These are phyloP conservation scores for Pseudomyrmex gracilis DNA, from an alignment of 1,140 invertebrate genomes.

Conservation along the genomic window DNA sequence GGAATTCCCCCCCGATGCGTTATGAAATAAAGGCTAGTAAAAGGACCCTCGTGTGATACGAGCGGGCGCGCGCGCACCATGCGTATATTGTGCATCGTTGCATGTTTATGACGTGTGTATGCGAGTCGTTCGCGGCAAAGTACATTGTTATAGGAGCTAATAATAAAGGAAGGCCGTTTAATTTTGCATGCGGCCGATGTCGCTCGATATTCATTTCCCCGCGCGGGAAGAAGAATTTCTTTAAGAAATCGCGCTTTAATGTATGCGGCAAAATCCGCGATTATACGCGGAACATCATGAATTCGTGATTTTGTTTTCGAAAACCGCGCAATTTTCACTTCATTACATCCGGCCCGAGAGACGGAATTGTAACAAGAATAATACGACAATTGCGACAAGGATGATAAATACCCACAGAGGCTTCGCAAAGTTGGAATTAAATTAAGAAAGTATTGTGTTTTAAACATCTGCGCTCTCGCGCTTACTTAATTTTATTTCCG, in stretches of 20 bases:
- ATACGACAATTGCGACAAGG: too few species aligned
- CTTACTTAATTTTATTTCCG: too few species aligned
- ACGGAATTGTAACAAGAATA: too few species aligned
- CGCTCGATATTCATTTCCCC: background rate
- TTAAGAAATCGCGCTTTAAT: too few species aligned
- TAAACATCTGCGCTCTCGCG: too few species aligned
- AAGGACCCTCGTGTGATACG: slow-evolving; percentile 33
- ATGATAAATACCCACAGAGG: too few species aligned
- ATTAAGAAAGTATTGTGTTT: too few species aligned
- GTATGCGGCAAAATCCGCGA: too few species aligned
- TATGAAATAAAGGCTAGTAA: slow-evolving; percentile 62
- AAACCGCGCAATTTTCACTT: background rate
- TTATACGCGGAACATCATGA: too few species aligned
- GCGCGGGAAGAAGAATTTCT: too few species aligned
- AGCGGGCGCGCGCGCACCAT: background rate
- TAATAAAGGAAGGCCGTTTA: slow-evolving; percentile 56
- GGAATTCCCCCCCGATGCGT: slow-evolving; percentile 30
- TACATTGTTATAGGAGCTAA: slow-evolving; percentile 29
- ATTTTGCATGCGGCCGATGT: slow-evolving; percentile 46
- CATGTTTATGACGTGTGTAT: slow-evolving; percentile 53
- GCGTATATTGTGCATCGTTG: slow-evolving; percentile 14
- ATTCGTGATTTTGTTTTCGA: background rate
- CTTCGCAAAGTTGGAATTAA: too few species aligned
- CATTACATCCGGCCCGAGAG: too few species aligned
- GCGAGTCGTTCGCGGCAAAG: slow-evolving; percentile 15